These are phyloP conservation scores for Galleria mellonella DNA, from an alignment of 1,140 invertebrate genomes.

Conservation along the genomic window DNA sequence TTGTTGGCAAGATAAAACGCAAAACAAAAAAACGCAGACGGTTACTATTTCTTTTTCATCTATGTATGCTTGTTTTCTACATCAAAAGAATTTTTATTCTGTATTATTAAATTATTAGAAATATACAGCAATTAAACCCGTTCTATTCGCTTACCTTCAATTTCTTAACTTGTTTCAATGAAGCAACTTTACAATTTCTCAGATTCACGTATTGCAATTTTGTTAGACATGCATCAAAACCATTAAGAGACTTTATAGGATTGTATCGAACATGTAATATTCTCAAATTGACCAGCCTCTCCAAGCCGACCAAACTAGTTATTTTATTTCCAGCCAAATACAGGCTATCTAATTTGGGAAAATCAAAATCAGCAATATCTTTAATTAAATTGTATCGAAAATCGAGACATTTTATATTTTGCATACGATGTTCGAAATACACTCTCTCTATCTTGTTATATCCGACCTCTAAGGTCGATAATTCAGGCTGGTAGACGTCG, in stretches of 20 bases:
- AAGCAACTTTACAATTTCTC: slow-evolving; percentile 67
- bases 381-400: slow-evolving; percentile 68
- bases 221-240: slow-evolving; percentile 49
- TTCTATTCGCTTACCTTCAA: slow-evolving; percentile 40
- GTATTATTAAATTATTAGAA: too few relatives aligned
- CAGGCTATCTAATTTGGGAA: slow-evolving; percentile 63
- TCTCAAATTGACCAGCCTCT: slow-evolving; percentile 62
- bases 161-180: slow-evolving; percentile 71
- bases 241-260: slow-evolving; percentile 65
- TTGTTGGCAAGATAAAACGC: too few relatives aligned
- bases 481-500: slow-evolving; percentile 69
- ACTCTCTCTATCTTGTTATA: slow-evolving; percentile 62
- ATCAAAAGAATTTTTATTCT: too few relatives aligned
- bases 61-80: too few relatives aligned
- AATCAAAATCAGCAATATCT: slow-evolving; percentile 56
- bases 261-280: slow-evolving; percentile 72
- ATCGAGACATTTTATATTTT: slow-evolving; percentile 62
- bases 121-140: too few relatives aligned
- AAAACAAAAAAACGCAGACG: too few relatives aligned
- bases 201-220: slow-evolving; percentile 74
- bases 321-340: slow-evolving; percentile 70
- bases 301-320: slow-evolving; percentile 50
- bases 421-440: slow-evolving; percentile 44
- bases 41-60: too few relatives aligned
- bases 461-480: slow-evolving; percentile 70